These are phyloP conservation scores for Aphaenogaster rudis DNA, from an alignment of 1,140 invertebrate genomes.

Conservation along the genomic window DNA sequence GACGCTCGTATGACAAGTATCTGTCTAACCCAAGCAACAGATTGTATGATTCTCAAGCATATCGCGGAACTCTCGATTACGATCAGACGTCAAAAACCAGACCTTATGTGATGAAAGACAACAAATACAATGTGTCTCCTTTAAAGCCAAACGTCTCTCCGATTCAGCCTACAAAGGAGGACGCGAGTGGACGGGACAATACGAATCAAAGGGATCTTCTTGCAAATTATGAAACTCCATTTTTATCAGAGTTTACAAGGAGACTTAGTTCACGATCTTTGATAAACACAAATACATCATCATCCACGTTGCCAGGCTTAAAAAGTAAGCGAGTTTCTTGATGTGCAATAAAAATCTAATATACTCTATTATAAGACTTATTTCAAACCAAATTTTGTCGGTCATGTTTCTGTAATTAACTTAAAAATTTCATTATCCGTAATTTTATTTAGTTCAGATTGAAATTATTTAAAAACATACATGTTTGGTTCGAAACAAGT, in stretches of 20 bases:
- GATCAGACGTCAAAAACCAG: constrained; percentile 65
- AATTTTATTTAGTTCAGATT: constrained; percentile 4
- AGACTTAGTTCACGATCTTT: constrained; percentile 88
- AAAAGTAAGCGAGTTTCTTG: constrained; percentile 76
- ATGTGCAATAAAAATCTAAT: neutral
- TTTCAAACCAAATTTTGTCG: neutral
- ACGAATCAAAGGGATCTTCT: constrained; percentile 79
- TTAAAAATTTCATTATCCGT: neutral
- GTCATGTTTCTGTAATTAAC: neutral
- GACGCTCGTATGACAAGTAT: constrained; percentile 61
- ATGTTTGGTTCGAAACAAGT: neutral
- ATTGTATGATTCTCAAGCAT: constrained; percentile 66
- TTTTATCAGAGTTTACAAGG: constrained; percentile 90
- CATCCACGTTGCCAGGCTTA: constrained; percentile 71
- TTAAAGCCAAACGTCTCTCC: constrained; percentile 79
- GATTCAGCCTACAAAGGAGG: constrained; percentile 69
- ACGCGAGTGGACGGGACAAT: constrained; percentile 67
- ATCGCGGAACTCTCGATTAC: constrained; percentile 62
- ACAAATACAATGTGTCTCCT: constrained; percentile 73
- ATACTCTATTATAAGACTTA: neutral
- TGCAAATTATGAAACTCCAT: constrained; percentile 88
- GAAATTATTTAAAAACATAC: neutral
- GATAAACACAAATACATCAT: constrained; percentile 80
- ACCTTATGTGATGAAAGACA: constrained; percentile 71
- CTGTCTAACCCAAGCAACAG: constrained; percentile 65